Base-by-base conservation (phyloP, 2,113 vertebrate species). In the Physeter macrocephalus region DNA sequence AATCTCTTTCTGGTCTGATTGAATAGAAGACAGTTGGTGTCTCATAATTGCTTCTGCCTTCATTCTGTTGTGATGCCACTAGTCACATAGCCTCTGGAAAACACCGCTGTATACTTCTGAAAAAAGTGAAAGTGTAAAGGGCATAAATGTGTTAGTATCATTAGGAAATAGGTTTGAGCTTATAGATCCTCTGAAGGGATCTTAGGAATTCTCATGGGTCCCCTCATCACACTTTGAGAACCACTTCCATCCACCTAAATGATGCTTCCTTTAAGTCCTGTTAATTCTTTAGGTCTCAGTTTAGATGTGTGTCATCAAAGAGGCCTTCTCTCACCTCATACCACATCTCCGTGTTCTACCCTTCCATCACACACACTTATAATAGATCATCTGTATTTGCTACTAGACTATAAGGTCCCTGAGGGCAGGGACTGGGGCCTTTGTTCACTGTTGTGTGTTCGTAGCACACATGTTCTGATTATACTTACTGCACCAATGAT, bases 331-430 rank as follows among this genome's bases (percentile, higher is more conserved):
- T 84, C 36, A 57, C 1, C 4, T 18, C 52, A 75, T 49, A n/a
- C 31, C 4, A 27, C 12, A 20, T 29, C 17, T 23, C 31, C 8
- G 0, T 39, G 21, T 62, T 78, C 25, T 21, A 6, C 21, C 49
- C 21, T 59, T 5, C 6, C 5, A 6, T 36, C 39, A 18, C 0
- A 7, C 14, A 3, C 4, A 0, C n/a, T 74, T 62, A 4, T 2
- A 2, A 15, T 31, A 59, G 62, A 75, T 7, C 18, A 14, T 39
- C 23, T 75, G 59, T 59, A 21, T 88, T 77, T 57, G 29, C 20
- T 25, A 1, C 13, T 21, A 18, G 52, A 6, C 41, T 29, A 1
- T 25, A 34, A 20, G 34, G 13, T 69, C 8, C 49, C 31, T 9
- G 11, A 49, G 34, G 34, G 34, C 21, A 66, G 41, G n/a, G 15